Evolutionary conservation across 2,113 vertebrate species (phyloP), one percentile per base, ranked within the genome.

Genomic region (Heloderma charlesbogerti): DNA sequence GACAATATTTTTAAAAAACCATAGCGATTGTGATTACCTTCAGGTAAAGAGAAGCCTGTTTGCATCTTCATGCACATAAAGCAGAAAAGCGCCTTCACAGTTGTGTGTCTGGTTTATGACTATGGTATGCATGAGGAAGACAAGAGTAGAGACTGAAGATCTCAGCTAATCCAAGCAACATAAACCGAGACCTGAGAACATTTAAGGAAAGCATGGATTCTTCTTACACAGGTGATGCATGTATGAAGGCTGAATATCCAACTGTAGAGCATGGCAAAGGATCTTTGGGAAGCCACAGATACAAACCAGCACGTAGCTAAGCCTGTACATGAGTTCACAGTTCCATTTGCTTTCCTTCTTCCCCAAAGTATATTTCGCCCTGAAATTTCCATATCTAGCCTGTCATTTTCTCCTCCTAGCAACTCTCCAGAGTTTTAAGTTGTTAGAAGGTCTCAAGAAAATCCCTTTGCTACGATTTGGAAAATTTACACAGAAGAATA

Each of bases 361-460:
- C 1, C 0, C 79, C 57, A 91, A 63, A 66, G 8, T 43, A 43
- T 54, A 82, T 90, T 66, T 79, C 27, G 34, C 31, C 85, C 25
- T 4, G 72, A 0, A 0, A 25, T 54, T 91, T 8, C 84, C 0
- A 0, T 29, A 15, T 43, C n/a, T 75, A 0, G 51, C 29, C 0
- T 84, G 66, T 1, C 78, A 40, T 67, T 63, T 63, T 0, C 10
- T 51, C 77, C 75, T 88, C 71, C 43, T 43, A 78, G 74, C 88
- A 1, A 0, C n/a, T 60, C 43, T 69, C n/a, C 75, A 45, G 82
- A 78, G n/a, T 31, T 84, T 85, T 18, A 71, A 88, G 71, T n/a
- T 45, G 80, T 77, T 84, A 9, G 29, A 27, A 71, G 60, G 31
- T 25, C 1, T 40, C 60, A 43, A 79, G 0, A 3, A 34, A 81